phyloP scores from a whole-genome alignment of 2,113 vertebrate genomes.

The Pterophyllum scalare region DNA sequence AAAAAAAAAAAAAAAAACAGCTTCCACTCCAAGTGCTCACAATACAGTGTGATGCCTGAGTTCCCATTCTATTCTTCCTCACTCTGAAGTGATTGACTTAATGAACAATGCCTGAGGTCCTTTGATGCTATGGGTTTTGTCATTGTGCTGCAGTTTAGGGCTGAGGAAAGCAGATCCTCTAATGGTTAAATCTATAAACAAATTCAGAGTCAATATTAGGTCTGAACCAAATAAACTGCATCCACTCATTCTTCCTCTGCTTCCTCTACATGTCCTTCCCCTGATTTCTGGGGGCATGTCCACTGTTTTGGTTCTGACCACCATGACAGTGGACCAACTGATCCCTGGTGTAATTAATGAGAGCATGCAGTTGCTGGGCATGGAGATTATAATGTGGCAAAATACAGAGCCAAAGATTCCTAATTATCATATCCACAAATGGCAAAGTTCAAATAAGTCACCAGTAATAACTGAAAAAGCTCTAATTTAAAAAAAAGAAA shows the following conservation, averaged over 20 bases:
- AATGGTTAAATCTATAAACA: slow-evolving; percentile 7
- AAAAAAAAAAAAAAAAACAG: slow-evolving; percentile 20
- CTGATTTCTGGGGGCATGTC: neutral
- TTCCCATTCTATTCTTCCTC: slow-evolving; percentile 2
- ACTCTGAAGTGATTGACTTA: slow-evolving; percentile 43
- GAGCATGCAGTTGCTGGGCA: neutral
- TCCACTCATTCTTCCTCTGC: neutral
- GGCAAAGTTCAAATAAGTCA: neutral
- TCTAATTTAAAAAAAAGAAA: neutral
- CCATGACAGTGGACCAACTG: neutral
- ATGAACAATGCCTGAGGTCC: slow-evolving; percentile 40
- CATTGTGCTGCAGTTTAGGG: neutral
- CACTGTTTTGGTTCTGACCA: neutral
- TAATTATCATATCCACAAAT: neutral
- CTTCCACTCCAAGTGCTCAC: neutral
- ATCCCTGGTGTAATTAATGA: neutral
- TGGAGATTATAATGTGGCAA: neutral
- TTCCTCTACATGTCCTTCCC: neutral
- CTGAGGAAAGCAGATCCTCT: slow-evolving; percentile 4
- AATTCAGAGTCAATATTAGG: slow-evolving; percentile 11
- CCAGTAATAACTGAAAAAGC: neutral
- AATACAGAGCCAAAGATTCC: neutral
- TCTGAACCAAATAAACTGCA: neutral
- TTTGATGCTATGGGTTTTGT: slow-evolving; percentile 43
- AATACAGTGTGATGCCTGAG: neutral